Evolutionary conservation across 37 sponge, comb jelly and placozoan species (phyloP).

Genomic region (Crambe crambe): DNA sequence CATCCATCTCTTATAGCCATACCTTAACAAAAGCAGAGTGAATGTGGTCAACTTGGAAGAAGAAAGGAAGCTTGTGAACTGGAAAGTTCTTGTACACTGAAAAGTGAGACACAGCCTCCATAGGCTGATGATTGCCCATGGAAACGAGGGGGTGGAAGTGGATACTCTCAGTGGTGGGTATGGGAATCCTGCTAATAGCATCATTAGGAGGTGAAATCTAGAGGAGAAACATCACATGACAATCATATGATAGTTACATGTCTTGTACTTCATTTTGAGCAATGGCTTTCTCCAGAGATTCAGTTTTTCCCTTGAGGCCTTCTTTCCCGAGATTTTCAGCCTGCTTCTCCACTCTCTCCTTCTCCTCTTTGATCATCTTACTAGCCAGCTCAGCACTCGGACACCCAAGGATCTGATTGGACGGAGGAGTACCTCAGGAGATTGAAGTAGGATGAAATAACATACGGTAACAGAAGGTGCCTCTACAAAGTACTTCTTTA

Average conservation of each 20-base stretch:
- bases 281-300: constrained; percentile 60
- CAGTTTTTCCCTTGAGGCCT: constrained; percentile 57
- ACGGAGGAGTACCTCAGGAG: neutral
- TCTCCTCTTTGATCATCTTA: constrained; percentile 70
- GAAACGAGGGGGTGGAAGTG: constrained; percentile 62
- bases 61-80: constrained; percentile 65
- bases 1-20: neutral
- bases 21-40: constrained; percentile 84
- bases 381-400: constrained; percentile 78
- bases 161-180: constrained; percentile 69
- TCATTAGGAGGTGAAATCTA: constrained; percentile 60
- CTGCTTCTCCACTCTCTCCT: constrained; percentile 62
- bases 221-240: neutral
- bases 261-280: constrained; percentile 63
- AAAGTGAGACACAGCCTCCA: neutral
- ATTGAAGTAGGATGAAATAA: neutral
- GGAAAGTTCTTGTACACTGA: constrained; percentile 33
- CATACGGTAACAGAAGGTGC: constrained; percentile 69
- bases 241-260: neutral
- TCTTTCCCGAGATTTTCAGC: constrained; percentile 63
- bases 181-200: constrained; percentile 25
- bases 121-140: constrained; percentile 33
- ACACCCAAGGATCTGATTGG: constrained; percentile 58
- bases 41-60: constrained; percentile 73
- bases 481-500: constrained; percentile 65